Evolutionary conservation across 2,797 vertebrate species (phyloP).

Genomic region (Sardinella longiceps): DNA sequence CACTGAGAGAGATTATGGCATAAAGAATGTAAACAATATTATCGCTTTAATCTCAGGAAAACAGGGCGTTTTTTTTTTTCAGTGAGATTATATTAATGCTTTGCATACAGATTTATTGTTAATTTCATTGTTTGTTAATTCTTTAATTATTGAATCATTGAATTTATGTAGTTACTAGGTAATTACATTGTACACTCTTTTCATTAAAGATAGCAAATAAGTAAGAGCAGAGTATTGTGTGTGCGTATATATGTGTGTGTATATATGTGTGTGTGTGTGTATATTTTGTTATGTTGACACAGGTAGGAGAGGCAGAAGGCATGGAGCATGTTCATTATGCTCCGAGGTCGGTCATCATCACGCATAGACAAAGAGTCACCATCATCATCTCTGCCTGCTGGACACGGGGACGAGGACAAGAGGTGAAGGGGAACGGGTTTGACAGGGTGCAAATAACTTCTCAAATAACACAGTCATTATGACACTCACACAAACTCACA

Average conservation of each 20-base stretch:
- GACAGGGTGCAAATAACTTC: slow-evolving; percentile 14
- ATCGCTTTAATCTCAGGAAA: neutral
- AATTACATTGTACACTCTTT: neutral
- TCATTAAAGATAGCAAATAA: neutral
- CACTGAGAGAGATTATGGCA: neutral
- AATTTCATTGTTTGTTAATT: too few species aligned
- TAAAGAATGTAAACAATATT: slow-evolving; percentile 22
- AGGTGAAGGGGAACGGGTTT: neutral
- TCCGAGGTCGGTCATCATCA: slow-evolving; percentile 74
- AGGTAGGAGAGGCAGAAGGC: slow-evolving; percentile 38
- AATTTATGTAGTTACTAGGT: neutral
- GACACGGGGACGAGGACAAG: neutral
- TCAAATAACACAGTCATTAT: slow-evolving; percentile 53
- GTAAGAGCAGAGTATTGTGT: neutral
- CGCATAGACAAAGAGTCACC: slow-evolving; percentile 70
- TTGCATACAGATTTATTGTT: neutral
- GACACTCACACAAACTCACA: neutral
- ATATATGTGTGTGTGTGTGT: slow-evolving; percentile 19
- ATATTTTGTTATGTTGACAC: neutral
- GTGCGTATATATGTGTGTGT: neutral
- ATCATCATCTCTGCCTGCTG: slow-evolving; percentile 38
- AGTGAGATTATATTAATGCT: neutral
- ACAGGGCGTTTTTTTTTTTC: neutral
- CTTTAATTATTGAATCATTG: neutral
- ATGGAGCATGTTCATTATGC: slow-evolving; percentile 65